Evolutionary conservation across 2,797 vertebrate genomes (phyloP), one percentile per base, ranked within the genome.

Genomic region (Sphenopsis melanotis): DNA sequence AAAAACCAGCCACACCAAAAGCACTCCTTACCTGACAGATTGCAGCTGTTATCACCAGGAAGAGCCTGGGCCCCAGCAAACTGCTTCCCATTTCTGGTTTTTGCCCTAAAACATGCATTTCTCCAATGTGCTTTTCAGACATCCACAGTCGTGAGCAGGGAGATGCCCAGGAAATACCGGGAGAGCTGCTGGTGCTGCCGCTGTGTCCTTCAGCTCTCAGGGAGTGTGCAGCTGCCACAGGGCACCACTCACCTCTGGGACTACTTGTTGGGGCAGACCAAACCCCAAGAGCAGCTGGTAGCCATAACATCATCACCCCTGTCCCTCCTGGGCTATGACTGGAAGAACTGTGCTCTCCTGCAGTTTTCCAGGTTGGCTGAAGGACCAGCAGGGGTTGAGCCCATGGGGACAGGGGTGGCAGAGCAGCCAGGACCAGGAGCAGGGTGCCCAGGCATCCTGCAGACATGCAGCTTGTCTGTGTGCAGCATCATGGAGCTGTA

Each of bases 181-280:
- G 22, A 52, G 41, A 49, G 32, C 20, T 36, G 7, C 5, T 0
- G 1, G 32, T 17, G 18, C 41, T 65, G 47, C 32, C 0, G 0
- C 14, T 0, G 1, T 10, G 15, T 36, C 44, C 42, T 30, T 8
- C 60, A 70, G 55, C n/a, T 61, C 52, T 30, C 6, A 0, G 55
- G 32, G 24, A 60, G 56, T 3, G 3, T 1, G 59, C 32, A 71
- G 63, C 39, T 75, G 26, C 61, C 16, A 0, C 0, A 32, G 41
- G 52, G 10, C 65, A 71, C 47, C 1, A 0, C 49, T 34, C 46
- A 27, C 30, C 52, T 50, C 42, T 36, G 21, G 18, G 39, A 36
- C 32, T 44, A 1, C 23, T 3, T 0, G 0, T 20, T 32, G 29
- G 26, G 15, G 18, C n/a, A 75, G 44, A 64, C 9, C 59, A n/a